Conservation (phyloP, 1,140 invertebrate species). For the Riptortus pedestris region DNA sequence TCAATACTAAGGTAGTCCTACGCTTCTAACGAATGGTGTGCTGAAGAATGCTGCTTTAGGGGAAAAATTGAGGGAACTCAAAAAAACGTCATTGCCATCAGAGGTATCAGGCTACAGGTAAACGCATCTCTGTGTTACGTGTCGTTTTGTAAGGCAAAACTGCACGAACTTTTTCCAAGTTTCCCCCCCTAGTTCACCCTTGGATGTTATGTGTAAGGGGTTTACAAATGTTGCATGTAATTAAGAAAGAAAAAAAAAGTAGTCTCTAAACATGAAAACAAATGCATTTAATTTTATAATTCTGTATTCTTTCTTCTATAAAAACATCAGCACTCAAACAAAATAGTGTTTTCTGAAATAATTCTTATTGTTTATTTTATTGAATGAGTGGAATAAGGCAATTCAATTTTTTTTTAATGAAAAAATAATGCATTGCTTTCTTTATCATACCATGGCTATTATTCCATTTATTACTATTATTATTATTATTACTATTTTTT, state of each 20-base stretch:
- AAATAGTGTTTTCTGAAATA: too few species aligned
- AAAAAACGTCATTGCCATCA: not conserved
- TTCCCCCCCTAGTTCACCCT: not conserved
- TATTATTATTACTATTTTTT: too few species aligned
- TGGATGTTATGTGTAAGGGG: not conserved
- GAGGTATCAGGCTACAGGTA: not conserved
- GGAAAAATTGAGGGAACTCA: not conserved
- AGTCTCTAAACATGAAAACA: too few species aligned
- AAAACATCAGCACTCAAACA: too few species aligned
- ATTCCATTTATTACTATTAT: too few species aligned
- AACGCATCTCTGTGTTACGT: slow-evolving; percentile 20
- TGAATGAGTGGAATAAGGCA: too few species aligned
- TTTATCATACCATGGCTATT: too few species aligned
- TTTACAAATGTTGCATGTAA: not conserved
- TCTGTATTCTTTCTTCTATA: too few species aligned
- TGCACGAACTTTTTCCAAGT: slow-evolving; percentile 15
- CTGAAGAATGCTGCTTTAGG: not conserved
- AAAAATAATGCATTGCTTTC: too few species aligned
- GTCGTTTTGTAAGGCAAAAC: slow-evolving; percentile 25
- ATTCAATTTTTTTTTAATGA: too few species aligned
- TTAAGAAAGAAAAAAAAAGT: not conserved
- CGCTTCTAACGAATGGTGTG: not conserved
- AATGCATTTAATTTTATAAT: too few species aligned
- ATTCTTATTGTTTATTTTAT: too few species aligned
- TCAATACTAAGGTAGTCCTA: not conserved